Base-by-base conservation (phyloP, 2,113 vertebrate species). In the Protobothrops mucrosquamatus region DNA sequence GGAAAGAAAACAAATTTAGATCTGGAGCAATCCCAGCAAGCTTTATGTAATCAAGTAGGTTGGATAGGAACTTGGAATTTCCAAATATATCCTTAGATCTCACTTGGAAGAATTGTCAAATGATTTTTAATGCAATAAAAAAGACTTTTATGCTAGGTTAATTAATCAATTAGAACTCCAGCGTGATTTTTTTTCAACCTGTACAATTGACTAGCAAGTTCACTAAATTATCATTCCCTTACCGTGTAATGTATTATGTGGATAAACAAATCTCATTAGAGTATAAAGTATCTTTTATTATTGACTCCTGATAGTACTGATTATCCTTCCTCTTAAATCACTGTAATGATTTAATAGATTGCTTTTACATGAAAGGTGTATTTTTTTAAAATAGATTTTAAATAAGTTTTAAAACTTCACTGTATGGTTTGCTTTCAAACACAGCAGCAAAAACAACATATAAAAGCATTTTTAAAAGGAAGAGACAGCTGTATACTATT, bases 401-500 rank as follows among this genome's bases (percentile, higher is more conserved):
- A 69, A 74, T 18, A 74, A 2, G 29, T 74, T 74, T 74, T 69
- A 74, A 69, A 69, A 12, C 64, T 85, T 89, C 88, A 51, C 34
- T 2, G 14, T 15, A 39, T 85, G 57, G 55, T 89, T 92, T 51
- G 43, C 88, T 92, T 59, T 92, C 34, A 56, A 46, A 57, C 64
- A 56, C 46, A 89, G 43, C n/a, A 26, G 39, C 61, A 57, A 56
- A 39, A 87, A 39, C 46, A 46, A 26, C 26, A 48, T 48, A 74
- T 46, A 85, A 89, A 89, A 29, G 51, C 55, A 89, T 92, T 86
- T 89, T 92, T 46, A 59, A 85, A 85, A 59, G 43, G 29, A 59
- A 92, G 18, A 86, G 88, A 89, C 61, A 89, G 87, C 23, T n/a
- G 10, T 89, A 89, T 92, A 59, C 24, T 90, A 93, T 93, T 85